These are phyloP conservation scores for Actinopyga echinites DNA, from an alignment of 53 echinoderm and acorn worm species.

Conservation along the genomic window DNA sequence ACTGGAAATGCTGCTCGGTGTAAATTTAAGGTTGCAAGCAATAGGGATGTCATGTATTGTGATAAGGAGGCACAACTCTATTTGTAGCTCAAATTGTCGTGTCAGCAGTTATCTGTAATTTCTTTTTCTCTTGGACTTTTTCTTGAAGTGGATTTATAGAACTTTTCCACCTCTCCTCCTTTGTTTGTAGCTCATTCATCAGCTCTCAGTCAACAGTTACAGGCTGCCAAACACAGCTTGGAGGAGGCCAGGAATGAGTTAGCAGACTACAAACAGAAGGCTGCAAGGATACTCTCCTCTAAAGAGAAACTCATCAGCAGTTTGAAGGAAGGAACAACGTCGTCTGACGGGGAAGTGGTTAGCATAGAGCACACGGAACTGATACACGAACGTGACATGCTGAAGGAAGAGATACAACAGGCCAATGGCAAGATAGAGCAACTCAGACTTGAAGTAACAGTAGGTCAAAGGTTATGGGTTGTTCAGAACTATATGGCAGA, in stretches of 20 bases:
- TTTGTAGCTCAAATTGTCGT: too few species aligned
- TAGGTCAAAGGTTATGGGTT: not conserved
- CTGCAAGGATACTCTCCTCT: slow-evolving; percentile 91
- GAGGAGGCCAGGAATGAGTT: slow-evolving; percentile 89
- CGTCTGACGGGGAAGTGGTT: slow-evolving; percentile 49
- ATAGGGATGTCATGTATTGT: too few species aligned
- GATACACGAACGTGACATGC: slow-evolving; percentile 79
- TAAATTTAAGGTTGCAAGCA: too few species aligned
- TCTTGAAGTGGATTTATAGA: not conserved
- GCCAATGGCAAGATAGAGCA: slow-evolving; percentile 80
- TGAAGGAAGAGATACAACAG: slow-evolving; percentile 88
- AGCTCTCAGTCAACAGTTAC: slow-evolving; percentile 69
- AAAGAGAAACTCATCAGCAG: slow-evolving; percentile 93
- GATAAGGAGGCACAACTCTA: too few species aligned
- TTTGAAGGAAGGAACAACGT: slow-evolving; percentile 74
- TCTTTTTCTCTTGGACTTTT: not conserved
- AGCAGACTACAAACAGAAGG: slow-evolving; percentile 94
- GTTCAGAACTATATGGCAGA: too few species aligned
- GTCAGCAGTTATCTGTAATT: too few species aligned
- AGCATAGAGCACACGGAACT: slow-evolving; percentile 80
- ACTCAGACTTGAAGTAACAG: slow-evolving; percentile 78
- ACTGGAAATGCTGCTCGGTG: too few species aligned
- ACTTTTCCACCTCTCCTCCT: not conserved
- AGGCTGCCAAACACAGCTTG: slow-evolving; percentile 66
- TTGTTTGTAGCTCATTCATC: slow-evolving; percentile 64